These are phyloP conservation scores for Hippocampus barbouri DNA, from an alignment of 2,113 vertebrate species.

Conservation along the genomic window DNA sequence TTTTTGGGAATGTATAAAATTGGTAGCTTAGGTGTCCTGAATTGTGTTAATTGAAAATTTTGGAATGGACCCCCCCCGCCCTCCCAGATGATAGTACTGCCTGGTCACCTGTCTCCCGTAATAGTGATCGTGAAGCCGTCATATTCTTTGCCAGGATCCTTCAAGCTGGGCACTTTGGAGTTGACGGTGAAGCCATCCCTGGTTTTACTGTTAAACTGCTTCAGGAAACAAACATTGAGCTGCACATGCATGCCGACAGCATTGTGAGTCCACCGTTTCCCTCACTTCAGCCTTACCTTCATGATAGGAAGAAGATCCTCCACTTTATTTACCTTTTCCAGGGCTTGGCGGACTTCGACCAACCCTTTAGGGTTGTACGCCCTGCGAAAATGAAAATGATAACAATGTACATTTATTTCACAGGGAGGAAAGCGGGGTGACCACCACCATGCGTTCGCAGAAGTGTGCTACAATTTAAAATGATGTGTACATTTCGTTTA, in stretches of 20 bases:
- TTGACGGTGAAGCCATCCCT: slow-evolving; percentile 97
- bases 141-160: slow-evolving; percentile 88
- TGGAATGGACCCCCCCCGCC: too few relatives aligned
- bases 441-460: too few relatives aligned
- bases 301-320: slow-evolving; percentile 98
- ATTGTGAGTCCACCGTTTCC: not conserved
- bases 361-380: slow-evolving; percentile 89
- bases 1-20: too few relatives aligned
- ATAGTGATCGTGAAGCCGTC: slow-evolving; percentile 97
- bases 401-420: too few relatives aligned
- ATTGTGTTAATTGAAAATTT: too few relatives aligned
- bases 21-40: too few relatives aligned
- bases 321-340: slow-evolving; percentile 92
- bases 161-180: slow-evolving; percentile 94
- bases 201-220: slow-evolving; percentile 99
- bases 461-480: too few relatives aligned
- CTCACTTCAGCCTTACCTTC: slow-evolving; percentile 79
- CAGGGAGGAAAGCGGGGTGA: too few relatives aligned
- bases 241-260: not conserved
- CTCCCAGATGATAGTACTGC: too few relatives aligned
- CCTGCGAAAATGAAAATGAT: slow-evolving; percentile 51
- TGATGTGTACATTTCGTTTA: too few relatives aligned
- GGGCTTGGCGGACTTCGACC: slow-evolving; percentile 86
- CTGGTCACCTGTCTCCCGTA: slow-evolving; percentile 87
- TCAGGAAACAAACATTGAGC: slow-evolving; percentile 64